Conservation (phyloP, 2,797 vertebrate genomes). For the Cottoperca gobio region DNA sequence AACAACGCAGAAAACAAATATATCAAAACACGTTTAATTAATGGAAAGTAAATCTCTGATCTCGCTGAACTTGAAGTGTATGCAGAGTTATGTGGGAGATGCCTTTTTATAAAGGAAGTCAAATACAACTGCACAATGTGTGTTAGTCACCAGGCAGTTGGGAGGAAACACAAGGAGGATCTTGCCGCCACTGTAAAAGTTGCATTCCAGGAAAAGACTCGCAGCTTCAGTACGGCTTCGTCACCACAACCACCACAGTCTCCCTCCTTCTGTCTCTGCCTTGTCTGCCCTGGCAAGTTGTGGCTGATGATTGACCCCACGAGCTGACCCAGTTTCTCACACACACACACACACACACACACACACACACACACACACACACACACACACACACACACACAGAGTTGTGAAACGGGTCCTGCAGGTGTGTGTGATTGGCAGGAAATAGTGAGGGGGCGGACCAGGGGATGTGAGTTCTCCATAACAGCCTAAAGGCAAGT, state of each 20-base stretch:
- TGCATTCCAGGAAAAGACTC: constrained; percentile 66
- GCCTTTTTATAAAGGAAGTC: background rate
- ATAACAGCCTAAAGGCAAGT: constrained; percentile 47
- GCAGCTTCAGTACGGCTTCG: background rate
- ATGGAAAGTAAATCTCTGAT: background rate
- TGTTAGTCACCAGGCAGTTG: background rate
- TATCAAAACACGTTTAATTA: background rate
- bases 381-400: constrained; percentile 11
- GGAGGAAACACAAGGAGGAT: constrained; percentile 67
- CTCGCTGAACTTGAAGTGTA: background rate
- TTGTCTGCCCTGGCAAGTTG: constrained; percentile 30
- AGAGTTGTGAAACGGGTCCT: constrained; percentile 52
- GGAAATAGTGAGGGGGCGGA: constrained; percentile 30
- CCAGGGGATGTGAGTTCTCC: constrained; percentile 48
- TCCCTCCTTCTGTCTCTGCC: background rate
- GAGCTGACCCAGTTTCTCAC: constrained; percentile 54
- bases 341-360: background rate
- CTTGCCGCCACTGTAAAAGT: constrained; percentile 50
- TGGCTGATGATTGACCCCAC: constrained; percentile 32
- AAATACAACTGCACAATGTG: constrained; percentile 6
- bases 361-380: background rate
- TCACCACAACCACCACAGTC: background rate
- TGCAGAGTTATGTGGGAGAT: background rate
- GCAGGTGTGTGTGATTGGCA: constrained; percentile 45
- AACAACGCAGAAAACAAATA: background rate